Conservation (phyloP, 2,888 invertebrate species). For the Molanna angustata region DNA sequence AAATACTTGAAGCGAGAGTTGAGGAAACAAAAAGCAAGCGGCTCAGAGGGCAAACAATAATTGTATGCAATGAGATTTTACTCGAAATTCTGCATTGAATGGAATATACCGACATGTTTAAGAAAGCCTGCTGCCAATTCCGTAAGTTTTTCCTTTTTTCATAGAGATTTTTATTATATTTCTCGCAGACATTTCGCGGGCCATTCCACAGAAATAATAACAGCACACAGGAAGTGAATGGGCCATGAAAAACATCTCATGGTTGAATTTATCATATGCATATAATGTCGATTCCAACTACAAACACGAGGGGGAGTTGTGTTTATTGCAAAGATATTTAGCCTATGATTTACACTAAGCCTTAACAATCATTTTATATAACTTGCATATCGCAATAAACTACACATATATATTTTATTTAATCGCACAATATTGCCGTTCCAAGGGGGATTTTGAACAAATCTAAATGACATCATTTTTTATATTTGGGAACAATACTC, state of each 20-base stretch:
- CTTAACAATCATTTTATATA: too few relatives aligned
- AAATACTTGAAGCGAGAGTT: background rate
- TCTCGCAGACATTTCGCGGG: slow-evolving; percentile 27
- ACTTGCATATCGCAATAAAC: too few relatives aligned
- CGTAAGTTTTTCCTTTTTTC: slow-evolving; percentile 24
- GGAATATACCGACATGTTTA: slow-evolving; percentile 25
- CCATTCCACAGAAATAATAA: slow-evolving; percentile 28
- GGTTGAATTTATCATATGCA: slow-evolving; percentile 17
- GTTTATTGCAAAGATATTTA: too few relatives aligned
- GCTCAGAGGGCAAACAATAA: background rate
- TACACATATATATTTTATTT: too few relatives aligned
- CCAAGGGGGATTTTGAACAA: too few relatives aligned
- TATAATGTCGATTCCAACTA: too few relatives aligned
- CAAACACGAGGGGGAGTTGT: too few relatives aligned
- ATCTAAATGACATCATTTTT: too few relatives aligned
- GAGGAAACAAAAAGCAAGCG: background rate
- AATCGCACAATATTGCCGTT: too few relatives aligned
- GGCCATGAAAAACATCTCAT: slow-evolving; percentile 22
- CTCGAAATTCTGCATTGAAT: slow-evolving; percentile 19
- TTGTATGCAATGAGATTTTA: background rate
- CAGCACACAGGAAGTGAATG: slow-evolving; percentile 22
- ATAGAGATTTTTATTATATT: slow-evolving; percentile 26
- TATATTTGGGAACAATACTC: too few relatives aligned
- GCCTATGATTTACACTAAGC: too few relatives aligned
- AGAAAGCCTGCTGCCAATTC: slow-evolving; percentile 29